Evolutionary conservation across 2,797 vertebrate genomes (phyloP).

Genomic region (Hypotaenidia okinawae): DNA sequence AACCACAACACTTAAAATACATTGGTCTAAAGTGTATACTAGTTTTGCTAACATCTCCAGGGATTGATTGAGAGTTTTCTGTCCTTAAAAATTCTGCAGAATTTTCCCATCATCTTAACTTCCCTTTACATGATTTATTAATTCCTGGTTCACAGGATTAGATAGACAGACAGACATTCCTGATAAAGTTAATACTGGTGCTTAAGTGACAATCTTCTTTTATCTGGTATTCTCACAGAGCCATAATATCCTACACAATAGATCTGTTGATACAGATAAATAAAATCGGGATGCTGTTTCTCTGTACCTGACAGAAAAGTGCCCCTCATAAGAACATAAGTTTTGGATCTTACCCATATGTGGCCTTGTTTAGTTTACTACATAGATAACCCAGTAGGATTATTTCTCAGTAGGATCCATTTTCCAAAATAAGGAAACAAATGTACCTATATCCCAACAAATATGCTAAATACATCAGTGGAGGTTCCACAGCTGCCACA

Average conservation of each 20-base stretch:
- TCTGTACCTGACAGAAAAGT: not conserved
- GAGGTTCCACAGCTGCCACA: not conserved
- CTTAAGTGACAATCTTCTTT: not conserved
- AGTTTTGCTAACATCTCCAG: not conserved
- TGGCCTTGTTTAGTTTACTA: not conserved
- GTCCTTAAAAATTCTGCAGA: not conserved
- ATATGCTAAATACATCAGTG: not conserved
- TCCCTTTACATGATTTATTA: not conserved
- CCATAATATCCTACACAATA: not conserved
- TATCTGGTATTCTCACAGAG: not conserved
- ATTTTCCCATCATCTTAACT: not conserved
- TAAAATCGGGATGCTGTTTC: not conserved
- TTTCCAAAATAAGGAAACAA: not conserved
- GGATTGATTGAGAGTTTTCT: not conserved
- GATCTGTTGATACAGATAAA: not conserved
- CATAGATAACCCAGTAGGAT: not conserved
- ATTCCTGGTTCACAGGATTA: not conserved
- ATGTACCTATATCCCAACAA: not conserved
- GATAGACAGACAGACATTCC: not conserved
- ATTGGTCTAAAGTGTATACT: not conserved
- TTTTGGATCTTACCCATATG: not conserved
- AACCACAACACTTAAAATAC: not conserved
- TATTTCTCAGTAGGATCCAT: not conserved
- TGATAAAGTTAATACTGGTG: not conserved
- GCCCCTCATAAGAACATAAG: not conserved